Percentiles rank a stretch among this genome's conserved stretches.
These are phyloP conservation scores for Marisa cornuarietis DNA, from an alignment of 1,140 invertebrate species.

Conservation along the genomic window DNA sequence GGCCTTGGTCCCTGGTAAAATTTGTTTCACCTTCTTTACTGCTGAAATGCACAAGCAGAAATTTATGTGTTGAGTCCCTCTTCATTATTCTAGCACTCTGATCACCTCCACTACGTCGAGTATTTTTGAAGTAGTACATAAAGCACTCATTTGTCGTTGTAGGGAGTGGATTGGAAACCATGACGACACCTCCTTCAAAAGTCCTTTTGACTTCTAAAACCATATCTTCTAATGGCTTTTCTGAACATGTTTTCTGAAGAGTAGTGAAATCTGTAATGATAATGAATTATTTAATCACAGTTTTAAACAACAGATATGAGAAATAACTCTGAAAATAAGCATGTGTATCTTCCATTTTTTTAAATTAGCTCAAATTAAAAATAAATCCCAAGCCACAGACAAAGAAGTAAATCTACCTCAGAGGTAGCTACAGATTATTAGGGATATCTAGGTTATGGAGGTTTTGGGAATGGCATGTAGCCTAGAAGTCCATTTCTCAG, in stretches of 20 bases:
- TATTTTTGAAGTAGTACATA: constrained; percentile 11
- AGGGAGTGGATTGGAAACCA: not conserved
- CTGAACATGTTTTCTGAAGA: not conserved
- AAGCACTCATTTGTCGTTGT: not conserved
- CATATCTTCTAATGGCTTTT: not conserved
- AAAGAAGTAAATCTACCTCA: too few relatives aligned
- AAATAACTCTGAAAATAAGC: too few relatives aligned
- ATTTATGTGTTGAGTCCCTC: not conserved
- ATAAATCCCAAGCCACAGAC: too few relatives aligned
- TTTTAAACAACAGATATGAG: too few relatives aligned
- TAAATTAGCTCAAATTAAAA: too few relatives aligned
- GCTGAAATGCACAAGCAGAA: constrained; percentile 1
- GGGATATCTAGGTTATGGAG: too few relatives aligned
- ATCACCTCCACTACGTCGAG: constrained; percentile 1
- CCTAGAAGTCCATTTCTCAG: too few relatives aligned
- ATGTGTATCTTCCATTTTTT: too few relatives aligned
- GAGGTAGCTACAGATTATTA: too few relatives aligned
- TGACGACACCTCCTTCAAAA: constrained; percentile 1
- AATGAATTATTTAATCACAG: not conserved
- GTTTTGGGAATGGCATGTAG: too few relatives aligned
- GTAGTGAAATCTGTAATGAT: not conserved
- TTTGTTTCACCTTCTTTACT: constrained; percentile 3
- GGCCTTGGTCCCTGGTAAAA: not conserved
- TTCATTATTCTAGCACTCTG: not conserved
- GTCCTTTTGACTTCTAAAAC: not conserved